Base-by-base conservation (phyloP, 1,140 invertebrate genomes). In the Aradophagus sp. region DNA sequence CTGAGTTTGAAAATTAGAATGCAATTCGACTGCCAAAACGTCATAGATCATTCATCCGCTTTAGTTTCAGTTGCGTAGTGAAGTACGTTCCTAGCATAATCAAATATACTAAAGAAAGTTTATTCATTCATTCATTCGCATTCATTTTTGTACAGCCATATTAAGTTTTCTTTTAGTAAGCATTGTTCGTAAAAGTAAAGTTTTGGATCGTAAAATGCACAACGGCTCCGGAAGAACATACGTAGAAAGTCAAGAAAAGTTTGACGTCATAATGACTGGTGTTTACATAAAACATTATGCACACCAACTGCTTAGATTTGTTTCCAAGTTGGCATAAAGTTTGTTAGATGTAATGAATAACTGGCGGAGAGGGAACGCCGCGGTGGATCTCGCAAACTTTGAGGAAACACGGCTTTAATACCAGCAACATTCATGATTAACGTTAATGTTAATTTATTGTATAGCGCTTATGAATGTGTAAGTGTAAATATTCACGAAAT, bases 11-110 rank as follows among this genome's bases (percentile, higher is more conserved):
- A 32, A 47, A 61, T 8, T 32, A 52, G 42, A 68, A 61, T 68
- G 55, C 65, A 59, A 68, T 68, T 68, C 65, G 65, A 68, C 55
- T 55, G 65, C 65, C 65, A 59, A 68, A 68, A 68, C 65, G 65
- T 68, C 65, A 68, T 67, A 68, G 41, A 39, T 55, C 39, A 53
- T 66, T 38, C n/a, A n/a, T n/a, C n/a, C 44, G 42, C 5, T 42
- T 55, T 34, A 16, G 5, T 59, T 53, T 38, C 16, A 45, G 10
- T 45, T 65, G 20, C n/a, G n/a, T n/a, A n/a, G n/a, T n/a, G n/a
- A n/a, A n/a, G n/a, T n/a, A 8, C 20, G 8, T 23, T 23, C 8
- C 36, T 63, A 53, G 50, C 32, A 31, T 26, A 50, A 14, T 20
- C 5, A 34, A 8, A 2, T 38, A 36, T 26, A 27, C 14, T 23